Evolutionary conservation across 2,888 invertebrate species (phyloP), one percentile per base, ranked within the genome.

Genomic region (Zygogramma bicolorata): DNA sequence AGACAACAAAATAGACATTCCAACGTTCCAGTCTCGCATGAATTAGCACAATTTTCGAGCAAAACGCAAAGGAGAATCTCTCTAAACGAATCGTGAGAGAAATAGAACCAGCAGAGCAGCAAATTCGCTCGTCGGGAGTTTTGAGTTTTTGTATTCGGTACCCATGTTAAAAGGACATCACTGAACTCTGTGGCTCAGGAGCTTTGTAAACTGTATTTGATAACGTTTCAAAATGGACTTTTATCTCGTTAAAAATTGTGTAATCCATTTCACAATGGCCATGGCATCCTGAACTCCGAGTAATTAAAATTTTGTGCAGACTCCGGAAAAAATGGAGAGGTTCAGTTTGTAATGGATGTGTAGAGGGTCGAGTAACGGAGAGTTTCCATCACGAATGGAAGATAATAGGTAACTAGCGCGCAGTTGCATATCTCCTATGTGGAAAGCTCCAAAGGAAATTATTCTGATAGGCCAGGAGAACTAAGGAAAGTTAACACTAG

Each of bases 141-240:
- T 58, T 65, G 58, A 74, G 79, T 79, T 81, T 81, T 82, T 81
- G 77, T 82, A 80, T 81, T 77, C 69, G 74, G 78, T 77, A 81
- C 77, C 78, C 82, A 76, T 77, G 80, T 78, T 81, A 83, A 77
- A 84, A 83, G 82, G 82, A 83, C 84, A 83, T 81, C 81, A 78
- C 80, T 71, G 78, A 77, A 75, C 78, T 77, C 61, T 57, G 67
- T 63, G 67, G 66, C 70, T 80, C 82, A 80, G 81, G 79, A 81
- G 83, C 83, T 84, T 83, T 83, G 82, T 81, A 81, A 80, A 84
- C 80, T 82, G 81, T 81, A 82, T 84, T 77, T 84, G 83, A 84
- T 83, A 83, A 82, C 81, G 81, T 79, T 77, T 78, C 78, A 77
- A 77, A 81, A 81, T 78, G 82, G 82, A 83, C 82, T 83, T 83